Percentiles rank a stretch among this genome's conserved stretches.
These are phyloP conservation scores for Platycheirus albimanus DNA, from an alignment of 2,888 invertebrate genomes.

Conservation along the genomic window DNA sequence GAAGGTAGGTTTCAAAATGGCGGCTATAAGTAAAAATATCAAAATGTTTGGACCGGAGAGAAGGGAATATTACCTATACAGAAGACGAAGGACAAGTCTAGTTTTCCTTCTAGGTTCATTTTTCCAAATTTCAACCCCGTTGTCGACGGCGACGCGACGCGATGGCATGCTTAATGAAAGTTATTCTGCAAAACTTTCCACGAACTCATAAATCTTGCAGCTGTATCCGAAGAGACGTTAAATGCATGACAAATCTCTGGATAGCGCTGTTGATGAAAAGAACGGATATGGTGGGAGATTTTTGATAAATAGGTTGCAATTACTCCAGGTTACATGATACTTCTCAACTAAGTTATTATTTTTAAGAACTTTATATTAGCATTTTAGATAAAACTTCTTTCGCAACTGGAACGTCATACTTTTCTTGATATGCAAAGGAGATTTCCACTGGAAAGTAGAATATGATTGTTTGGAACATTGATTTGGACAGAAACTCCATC, in stretches of 20 bases:
- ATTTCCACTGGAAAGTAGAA: too few relatives aligned
- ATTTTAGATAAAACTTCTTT: too few relatives aligned
- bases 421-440: too few relatives aligned
- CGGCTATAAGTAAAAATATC: slow-evolving; percentile 48
- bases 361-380: background rate
- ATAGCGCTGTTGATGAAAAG: background rate
- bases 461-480: too few relatives aligned
- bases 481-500: too few relatives aligned
- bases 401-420: too few relatives aligned
- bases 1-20: slow-evolving; percentile 37
- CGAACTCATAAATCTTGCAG: slow-evolving; percentile 30
- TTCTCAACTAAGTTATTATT: background rate
- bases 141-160: background rate
- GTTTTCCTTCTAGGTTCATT: background rate
- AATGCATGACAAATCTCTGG: slow-evolving; percentile 25
- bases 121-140: background rate
- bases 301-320: slow-evolving; percentile 5
- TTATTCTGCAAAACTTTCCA: slow-evolving; percentile 5
- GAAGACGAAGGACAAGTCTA: too few relatives aligned
- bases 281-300: background rate
- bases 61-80: background rate
- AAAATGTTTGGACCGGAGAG: slow-evolving; percentile 8
- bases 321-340: background rate
- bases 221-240: slow-evolving; percentile 18
- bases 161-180: slow-evolving; percentile 17